These are phyloP conservation scores for Leucoraja erinaceus DNA, from an alignment of 2,113 vertebrate species.

Conservation along the genomic window DNA sequence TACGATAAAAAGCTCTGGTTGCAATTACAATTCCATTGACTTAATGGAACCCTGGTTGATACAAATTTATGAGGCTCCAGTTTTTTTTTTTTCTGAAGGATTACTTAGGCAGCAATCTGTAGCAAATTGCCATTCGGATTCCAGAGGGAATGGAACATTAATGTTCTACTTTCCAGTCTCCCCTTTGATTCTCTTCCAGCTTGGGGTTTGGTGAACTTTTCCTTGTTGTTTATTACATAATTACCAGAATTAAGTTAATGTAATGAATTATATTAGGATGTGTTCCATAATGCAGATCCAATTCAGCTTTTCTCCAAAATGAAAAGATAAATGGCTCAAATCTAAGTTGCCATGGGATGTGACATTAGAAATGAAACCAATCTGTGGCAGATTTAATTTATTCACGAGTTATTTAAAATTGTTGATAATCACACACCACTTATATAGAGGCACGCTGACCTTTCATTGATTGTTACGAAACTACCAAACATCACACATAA, in stretches of 20 bases:
- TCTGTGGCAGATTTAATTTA: slow-evolving; percentile 7
- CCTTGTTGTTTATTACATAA: not conserved
- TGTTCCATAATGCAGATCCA: not conserved
- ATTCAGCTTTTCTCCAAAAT: not conserved
- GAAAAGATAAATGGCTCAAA: not conserved
- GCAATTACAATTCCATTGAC: too few species aligned
- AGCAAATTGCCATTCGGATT: not conserved
- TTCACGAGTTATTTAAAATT: slow-evolving; percentile 27
- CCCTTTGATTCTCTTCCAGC: not conserved
- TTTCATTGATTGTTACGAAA: slow-evolving; percentile 4
- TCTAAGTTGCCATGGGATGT: not conserved
- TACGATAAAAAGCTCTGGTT: too few species aligned
- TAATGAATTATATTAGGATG: not conserved
- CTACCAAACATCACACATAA: not conserved
- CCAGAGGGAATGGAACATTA: not conserved
- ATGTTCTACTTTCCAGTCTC: not conserved
- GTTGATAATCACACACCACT: slow-evolving; percentile 3
- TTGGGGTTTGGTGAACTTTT: not conserved
- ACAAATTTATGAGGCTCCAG: not conserved
- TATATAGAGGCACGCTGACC: not conserved
- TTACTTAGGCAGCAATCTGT: not conserved
- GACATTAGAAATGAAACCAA: not conserved
- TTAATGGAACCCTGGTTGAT: too few species aligned
- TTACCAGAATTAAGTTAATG: not conserved
- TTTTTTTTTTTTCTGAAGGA: not conserved